Conservation (phyloP, 1,140 invertebrate species). For the Pseudomyrmex pallidus region DNA sequence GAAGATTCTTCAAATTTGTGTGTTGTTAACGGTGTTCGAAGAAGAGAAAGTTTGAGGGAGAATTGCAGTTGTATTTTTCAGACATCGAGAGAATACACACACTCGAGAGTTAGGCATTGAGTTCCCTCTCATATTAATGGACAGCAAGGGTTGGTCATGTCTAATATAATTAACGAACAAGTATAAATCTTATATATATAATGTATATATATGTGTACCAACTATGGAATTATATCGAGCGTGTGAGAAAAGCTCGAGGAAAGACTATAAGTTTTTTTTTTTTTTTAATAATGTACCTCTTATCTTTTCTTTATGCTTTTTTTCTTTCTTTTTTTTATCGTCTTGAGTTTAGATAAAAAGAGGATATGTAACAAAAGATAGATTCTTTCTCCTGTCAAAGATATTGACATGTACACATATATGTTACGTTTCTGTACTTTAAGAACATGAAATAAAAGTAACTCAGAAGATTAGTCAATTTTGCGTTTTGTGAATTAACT, state of each 20-base stretch:
- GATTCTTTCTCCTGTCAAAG: neutral
- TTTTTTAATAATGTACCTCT: neutral
- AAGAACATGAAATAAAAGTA: neutral
- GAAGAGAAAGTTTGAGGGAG: neutral
- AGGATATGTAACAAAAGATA: neutral
- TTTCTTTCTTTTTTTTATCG: neutral
- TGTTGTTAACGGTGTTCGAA: neutral
- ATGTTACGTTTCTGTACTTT: too few species aligned
- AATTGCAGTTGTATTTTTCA: conserved; percentile 1
- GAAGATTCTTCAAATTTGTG: conserved; percentile 15
- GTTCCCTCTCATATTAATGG: too few species aligned
- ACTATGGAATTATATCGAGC: neutral
- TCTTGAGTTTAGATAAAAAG: conserved; percentile 16
- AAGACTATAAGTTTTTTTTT: too few species aligned
- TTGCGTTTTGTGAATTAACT: neutral
- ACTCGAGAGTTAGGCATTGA: neutral
- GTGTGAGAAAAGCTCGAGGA: too few species aligned
- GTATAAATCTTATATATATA: neutral
- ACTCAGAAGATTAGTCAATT: neutral
- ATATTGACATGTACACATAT: neutral
- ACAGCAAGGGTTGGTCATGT: too few species aligned
- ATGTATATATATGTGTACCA: conserved; percentile 2
- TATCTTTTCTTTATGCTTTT: neutral
- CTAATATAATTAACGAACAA: too few species aligned
- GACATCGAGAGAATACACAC: neutral